phyloP scores from a whole-genome alignment of 1,140 invertebrate species.

The Temnothorax curvispinosus region DNA sequence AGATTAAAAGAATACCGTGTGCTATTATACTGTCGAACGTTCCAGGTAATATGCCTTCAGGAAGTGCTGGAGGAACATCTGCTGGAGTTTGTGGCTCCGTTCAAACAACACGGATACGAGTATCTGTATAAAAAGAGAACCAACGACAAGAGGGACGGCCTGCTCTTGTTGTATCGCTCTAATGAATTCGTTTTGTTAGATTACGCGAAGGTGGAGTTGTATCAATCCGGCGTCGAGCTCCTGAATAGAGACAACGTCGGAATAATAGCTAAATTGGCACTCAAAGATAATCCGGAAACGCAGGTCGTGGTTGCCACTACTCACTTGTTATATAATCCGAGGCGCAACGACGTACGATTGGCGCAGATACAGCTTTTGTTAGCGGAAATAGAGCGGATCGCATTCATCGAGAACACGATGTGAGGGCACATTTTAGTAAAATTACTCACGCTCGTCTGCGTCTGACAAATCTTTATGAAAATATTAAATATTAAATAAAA shows the following conservation, averaged over 20 bases:
- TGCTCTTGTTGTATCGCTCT: conserved; percentile 79
- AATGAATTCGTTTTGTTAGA: conserved; percentile 79
- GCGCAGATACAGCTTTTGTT: conserved; percentile 94
- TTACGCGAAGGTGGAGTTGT: conserved; percentile 85
- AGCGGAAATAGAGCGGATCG: conserved; percentile 92
- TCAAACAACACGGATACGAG: conserved; percentile 82
- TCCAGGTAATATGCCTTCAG: conserved; percentile 93
- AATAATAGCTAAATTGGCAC: conserved; percentile 91
- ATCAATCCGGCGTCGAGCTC: conserved; percentile 86
- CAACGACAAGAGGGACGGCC: conserved; percentile 81
- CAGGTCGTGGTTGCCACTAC: conserved; percentile 95
- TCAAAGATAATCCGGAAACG: conserved; percentile 83
- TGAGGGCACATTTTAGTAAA: conserved; percentile 59
- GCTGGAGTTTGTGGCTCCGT: conserved; percentile 87
- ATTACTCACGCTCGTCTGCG: not conserved
- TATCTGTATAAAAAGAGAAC: conserved; percentile 85
- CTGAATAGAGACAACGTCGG: conserved; percentile 96
- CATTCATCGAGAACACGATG: conserved; percentile 86
- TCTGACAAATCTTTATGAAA: not conserved
- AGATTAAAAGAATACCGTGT: not conserved
- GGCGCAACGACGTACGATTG: conserved; percentile 93
- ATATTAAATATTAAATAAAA: not conserved
- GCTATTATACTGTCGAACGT: conserved; percentile 67
- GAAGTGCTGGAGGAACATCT: conserved; percentile 94
- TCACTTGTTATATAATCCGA: conserved; percentile 97